Percentiles rank a stretch among this genome's conserved stretches.
Conservation (phyloP, 1,140 invertebrate species). For the Polypedilum pembai region DNA sequence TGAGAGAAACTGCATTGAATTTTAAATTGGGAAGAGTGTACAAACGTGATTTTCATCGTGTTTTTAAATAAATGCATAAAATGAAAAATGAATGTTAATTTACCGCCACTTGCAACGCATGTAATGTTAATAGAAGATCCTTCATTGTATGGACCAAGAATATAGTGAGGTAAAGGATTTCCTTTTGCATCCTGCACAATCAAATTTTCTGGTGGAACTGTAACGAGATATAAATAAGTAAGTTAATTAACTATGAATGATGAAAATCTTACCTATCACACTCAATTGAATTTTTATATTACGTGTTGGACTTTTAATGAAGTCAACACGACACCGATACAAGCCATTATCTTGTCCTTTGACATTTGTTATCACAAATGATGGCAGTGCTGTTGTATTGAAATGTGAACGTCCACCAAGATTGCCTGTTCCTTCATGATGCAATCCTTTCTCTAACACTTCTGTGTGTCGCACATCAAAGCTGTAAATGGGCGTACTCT, state of each 20-base stretch:
- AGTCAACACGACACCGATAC: constrained; percentile 82
- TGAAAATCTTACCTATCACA: constrained; percentile 64
- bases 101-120: constrained; percentile 74
- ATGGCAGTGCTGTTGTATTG: constrained; percentile 52
- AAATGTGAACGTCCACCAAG: constrained; percentile 58
- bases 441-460: constrained; percentile 52
- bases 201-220: constrained; percentile 71
- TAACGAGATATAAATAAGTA: constrained; percentile 34
- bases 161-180: constrained; percentile 60
- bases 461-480: constrained; percentile 57
- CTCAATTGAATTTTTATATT: constrained; percentile 81
- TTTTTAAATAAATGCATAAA: constrained; percentile 5
- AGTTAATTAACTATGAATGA: neutral
- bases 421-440: constrained; percentile 57
- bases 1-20: neutral
- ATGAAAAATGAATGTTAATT: constrained; percentile 38
- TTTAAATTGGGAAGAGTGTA: too few relatives aligned
- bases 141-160: constrained; percentile 73
- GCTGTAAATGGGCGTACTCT: constrained; percentile 71
- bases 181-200: constrained; percentile 66
- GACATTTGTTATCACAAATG: constrained; percentile 58
- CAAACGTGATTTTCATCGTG: too few relatives aligned
- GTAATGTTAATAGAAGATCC: constrained; percentile 70
- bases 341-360: constrained; percentile 66
- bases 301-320: constrained; percentile 77